Conservation (phyloP, 2,797 vertebrate genomes). For the Steatocranus sp. region DNA sequence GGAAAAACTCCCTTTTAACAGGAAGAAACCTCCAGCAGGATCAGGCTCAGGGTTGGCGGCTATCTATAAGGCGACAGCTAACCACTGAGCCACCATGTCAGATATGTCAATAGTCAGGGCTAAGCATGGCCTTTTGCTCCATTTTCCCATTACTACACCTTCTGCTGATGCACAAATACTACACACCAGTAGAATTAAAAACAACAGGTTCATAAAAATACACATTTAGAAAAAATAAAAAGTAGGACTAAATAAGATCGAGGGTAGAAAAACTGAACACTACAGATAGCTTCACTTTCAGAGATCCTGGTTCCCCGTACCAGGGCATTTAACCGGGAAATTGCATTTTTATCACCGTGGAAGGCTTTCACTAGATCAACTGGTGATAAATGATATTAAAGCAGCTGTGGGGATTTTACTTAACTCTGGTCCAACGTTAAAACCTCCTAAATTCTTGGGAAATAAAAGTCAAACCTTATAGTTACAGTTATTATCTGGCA, state of each 20-base stretch:
- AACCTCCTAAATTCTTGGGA: background rate
- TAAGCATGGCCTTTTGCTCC: background rate
- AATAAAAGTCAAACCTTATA: background rate
- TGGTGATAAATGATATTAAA: background rate
- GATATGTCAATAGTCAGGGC: background rate
- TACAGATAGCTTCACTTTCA: background rate
- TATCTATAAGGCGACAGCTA: background rate
- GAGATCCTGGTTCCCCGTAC: background rate
- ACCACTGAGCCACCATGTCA: background rate
- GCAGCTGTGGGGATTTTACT: background rate
- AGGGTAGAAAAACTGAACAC: background rate
- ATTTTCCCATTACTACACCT: background rate
- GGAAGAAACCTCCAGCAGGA: background rate
- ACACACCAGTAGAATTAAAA: background rate
- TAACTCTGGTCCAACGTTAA: background rate
- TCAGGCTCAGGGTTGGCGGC: rapidly evolving
- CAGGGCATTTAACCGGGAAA: background rate
- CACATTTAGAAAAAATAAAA: background rate
- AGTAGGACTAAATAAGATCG: background rate
- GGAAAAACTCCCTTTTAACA: background rate
- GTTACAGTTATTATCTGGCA: background rate
- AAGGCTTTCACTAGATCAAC: background rate
- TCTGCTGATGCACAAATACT: background rate
- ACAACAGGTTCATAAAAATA: background rate
- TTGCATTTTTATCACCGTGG: background rate